These are phyloP conservation scores for Phocoena sinus DNA, from an alignment of 2,113 vertebrate species.

Conservation along the genomic window DNA sequence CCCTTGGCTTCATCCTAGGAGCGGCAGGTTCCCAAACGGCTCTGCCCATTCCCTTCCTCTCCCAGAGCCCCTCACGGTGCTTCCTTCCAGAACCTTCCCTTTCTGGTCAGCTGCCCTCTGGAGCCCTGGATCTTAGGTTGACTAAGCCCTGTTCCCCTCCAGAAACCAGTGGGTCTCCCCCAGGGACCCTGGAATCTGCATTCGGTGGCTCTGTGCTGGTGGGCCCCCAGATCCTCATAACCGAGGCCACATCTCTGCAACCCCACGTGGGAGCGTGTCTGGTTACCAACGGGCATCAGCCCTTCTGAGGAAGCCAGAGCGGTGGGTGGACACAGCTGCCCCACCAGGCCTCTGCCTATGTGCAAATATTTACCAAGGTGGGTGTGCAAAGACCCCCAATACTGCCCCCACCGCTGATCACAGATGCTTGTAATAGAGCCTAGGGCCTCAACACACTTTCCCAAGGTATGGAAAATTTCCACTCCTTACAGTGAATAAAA, in stretches of 20 bases:
- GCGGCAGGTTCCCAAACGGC: neutral
- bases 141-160: neutral
- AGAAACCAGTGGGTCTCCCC: rapidly evolving
- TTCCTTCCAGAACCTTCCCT: neutral
- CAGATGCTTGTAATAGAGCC: neutral
- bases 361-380: rapidly evolving
- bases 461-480: neutral
- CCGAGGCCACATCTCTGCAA: rapidly evolving
- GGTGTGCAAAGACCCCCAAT: neutral
- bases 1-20: neutral
- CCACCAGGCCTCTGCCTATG: neutral
- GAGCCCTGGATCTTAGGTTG: neutral
- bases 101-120: neutral
- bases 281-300: neutral
- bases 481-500: neutral
- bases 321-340: too few species aligned
- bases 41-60: neutral
- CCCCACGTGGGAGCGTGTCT: rapidly evolving
- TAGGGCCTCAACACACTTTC: neutral
- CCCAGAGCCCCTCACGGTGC: neutral
- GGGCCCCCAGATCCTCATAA: too few species aligned
- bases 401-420: rapidly evolving
- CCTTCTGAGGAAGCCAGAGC: neutral
- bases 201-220: neutral
- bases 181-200: neutral